phyloP scores from a whole-genome alignment of 2,888 invertebrate genomes.

The Clusia tigrina region DNA sequence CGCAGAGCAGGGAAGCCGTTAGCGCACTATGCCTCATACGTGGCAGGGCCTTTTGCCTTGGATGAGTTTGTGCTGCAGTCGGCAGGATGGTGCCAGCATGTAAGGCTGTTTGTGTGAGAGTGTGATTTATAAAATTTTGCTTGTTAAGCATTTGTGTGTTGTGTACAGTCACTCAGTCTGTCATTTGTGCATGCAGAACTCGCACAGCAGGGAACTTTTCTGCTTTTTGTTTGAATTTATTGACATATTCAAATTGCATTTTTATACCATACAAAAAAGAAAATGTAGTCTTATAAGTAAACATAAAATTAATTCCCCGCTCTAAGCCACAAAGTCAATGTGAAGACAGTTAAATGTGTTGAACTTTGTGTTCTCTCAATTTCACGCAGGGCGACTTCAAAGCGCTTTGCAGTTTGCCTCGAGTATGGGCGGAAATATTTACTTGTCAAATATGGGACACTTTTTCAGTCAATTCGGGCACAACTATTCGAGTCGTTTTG shows the following conservation, averaged over 20 bases:
- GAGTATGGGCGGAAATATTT: too few relatives aligned
- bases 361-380: too few relatives aligned
- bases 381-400: too few relatives aligned
- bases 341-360: too few relatives aligned
- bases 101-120: not conserved
- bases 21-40: too few relatives aligned
- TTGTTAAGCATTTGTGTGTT: not conserved
- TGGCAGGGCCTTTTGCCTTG: too few relatives aligned
- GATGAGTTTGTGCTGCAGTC: not conserved
- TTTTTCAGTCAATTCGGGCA: too few relatives aligned
- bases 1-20: too few relatives aligned
- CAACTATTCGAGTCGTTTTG: too few relatives aligned
- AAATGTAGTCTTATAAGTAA: not conserved
- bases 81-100: not conserved
- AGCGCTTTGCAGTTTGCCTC: too few relatives aligned
- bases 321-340: not conserved
- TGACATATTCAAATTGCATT: constrained; percentile 7
- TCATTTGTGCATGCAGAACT: not conserved
- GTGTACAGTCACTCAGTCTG: not conserved
- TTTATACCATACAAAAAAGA: not conserved
- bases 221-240: not conserved
- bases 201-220: not conserved
- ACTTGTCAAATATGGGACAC: too few relatives aligned
- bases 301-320: not conserved
- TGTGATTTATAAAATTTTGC: not conserved